Percentiles rank a stretch among this genome's conserved stretches.
Evolutionary conservation across 2,888 invertebrate genomes (phyloP).

Genomic region (Scaeva pyrastri): DNA sequence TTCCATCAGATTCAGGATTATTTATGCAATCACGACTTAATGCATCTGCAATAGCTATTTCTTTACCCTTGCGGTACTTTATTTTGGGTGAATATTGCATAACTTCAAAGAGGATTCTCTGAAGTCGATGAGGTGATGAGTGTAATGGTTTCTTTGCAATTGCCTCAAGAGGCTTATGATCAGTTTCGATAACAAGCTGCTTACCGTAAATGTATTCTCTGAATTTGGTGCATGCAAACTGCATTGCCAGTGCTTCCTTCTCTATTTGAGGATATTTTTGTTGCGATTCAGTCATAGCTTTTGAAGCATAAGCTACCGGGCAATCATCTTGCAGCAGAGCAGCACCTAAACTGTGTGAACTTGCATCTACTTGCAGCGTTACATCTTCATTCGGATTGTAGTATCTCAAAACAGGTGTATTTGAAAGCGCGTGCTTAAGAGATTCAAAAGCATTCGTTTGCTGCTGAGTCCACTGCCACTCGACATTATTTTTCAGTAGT

Average conservation of each 20-base stretch:
- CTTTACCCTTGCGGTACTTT: slow-evolving; percentile 22
- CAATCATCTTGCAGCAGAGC: slow-evolving; percentile 40
- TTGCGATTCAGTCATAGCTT: slow-evolving; percentile 32
- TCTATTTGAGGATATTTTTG: slow-evolving; percentile 77
- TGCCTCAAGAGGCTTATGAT: slow-evolving; percentile 78
- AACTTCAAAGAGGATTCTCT: slow-evolving; percentile 7
- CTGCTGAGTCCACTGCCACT: slow-evolving; percentile 1
- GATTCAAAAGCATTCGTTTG: slow-evolving; percentile 5
- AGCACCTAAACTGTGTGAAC: slow-evolving; percentile 72
- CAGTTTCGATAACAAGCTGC: slow-evolving; percentile 76
- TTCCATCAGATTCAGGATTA: not conserved
- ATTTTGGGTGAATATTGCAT: slow-evolving; percentile 20
- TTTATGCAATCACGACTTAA: slow-evolving; percentile 4
- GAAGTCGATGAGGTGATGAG: slow-evolving; percentile 12
- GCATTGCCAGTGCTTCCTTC: slow-evolving; percentile 78
- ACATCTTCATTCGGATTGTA: slow-evolving; percentile 10
- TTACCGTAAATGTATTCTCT: slow-evolving; percentile 78
- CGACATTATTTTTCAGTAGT: slow-evolving; percentile 3
- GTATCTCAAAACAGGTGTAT: slow-evolving; percentile 13
- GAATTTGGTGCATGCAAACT: slow-evolving; percentile 77
- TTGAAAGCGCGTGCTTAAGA: not conserved
- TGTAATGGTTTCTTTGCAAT: slow-evolving; percentile 72
- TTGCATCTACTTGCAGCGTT: slow-evolving; percentile 77
- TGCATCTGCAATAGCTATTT: slow-evolving; percentile 25
- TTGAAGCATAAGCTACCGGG: slow-evolving; percentile 34